Evolutionary conservation across 2,888 invertebrate genomes (phyloP).

Genomic region (Acrocera orbiculus): DNA sequence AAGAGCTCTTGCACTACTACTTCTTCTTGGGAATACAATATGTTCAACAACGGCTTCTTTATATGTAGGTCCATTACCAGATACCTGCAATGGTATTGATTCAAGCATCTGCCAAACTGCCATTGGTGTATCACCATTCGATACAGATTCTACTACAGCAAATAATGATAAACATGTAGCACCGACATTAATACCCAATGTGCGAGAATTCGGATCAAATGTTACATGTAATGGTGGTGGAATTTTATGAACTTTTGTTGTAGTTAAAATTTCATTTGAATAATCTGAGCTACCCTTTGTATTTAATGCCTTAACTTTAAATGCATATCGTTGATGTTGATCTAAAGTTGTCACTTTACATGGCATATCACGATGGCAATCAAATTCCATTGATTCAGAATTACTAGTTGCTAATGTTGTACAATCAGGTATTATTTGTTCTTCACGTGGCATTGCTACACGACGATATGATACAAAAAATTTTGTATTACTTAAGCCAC

Average conservation of each 20-base stretch:
- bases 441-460: slow-evolving; percentile 41
- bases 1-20: slow-evolving; percentile 35
- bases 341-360: slow-evolving; percentile 75
- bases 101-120: slow-evolving; percentile 54
- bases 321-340: slow-evolving; percentile 70
- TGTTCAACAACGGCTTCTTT: slow-evolving; percentile 53
- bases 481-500: slow-evolving; percentile 70
- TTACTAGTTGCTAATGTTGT: slow-evolving; percentile 38
- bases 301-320: slow-evolving; percentile 79
- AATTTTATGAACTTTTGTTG: slow-evolving; percentile 71
- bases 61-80: slow-evolving; percentile 49
- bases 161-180: slow-evolving; percentile 61
- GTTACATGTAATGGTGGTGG: slow-evolving; percentile 64
- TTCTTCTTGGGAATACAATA: slow-evolving; percentile 33
- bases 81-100: slow-evolving; percentile 50
- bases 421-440: slow-evolving; percentile 42
- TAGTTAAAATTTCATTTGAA: slow-evolving; percentile 64
- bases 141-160: slow-evolving; percentile 54
- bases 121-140: slow-evolving; percentile 38
- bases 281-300: slow-evolving; percentile 75
- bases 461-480: slow-evolving; percentile 71
- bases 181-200: slow-evolving; percentile 60
- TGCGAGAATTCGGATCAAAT: slow-evolving; percentile 60
- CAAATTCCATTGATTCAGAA: slow-evolving; percentile 63
- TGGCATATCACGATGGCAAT: slow-evolving; percentile 70